Evolutionary conservation across 2,797 vertebrate species (phyloP), one percentile per base, ranked within the genome.

Genomic region (Sebastes glaucus): DNA sequence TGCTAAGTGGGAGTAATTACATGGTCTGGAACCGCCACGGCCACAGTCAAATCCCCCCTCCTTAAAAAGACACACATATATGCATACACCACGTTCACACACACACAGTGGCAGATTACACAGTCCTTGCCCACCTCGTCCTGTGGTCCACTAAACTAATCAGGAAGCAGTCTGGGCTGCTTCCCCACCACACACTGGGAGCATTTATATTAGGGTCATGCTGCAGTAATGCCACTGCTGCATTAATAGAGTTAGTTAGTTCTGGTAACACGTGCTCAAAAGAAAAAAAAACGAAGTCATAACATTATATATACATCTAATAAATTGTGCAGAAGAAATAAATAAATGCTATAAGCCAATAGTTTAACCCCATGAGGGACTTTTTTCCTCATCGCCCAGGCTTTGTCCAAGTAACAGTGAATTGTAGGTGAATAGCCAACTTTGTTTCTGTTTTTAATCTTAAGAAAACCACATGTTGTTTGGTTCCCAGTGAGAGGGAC

Each of bases 1-100:
- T 75, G 89, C 92, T 94, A 93, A 94, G 93, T 93, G 92, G 90
- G 90, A 93, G 90, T 95, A 94, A 95, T 94, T 92, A 91, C 92
- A 95, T 85, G 90, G 90, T 93, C 89, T 91, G 77, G 91, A 94
- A 94, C 93, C 91, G 1, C 92, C 74, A 86, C 11, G 62, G 89
- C 90, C 93, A 87, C 92, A 93, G 88, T 91, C 77, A 90, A 91
- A 89, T 89, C 86, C 88, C 93, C 92, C 90, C 87, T 83, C 81
- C 86, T 91, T 86, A 76, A 86, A 87, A 86, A 75, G 73, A 85
- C 70, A 80, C 80, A 81, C 49, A 73, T 56, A 79, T 65, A 55
- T 55, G n/a, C 52, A 55, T 55, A 55, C 52, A 55, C 42, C 70
- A 76, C 66, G 56, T 18, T 22, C 13, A 66, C 33, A 35, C 33